phyloP scores from a whole-genome alignment of 92 coral and sea anemone species.

The Porites rus region DNA sequence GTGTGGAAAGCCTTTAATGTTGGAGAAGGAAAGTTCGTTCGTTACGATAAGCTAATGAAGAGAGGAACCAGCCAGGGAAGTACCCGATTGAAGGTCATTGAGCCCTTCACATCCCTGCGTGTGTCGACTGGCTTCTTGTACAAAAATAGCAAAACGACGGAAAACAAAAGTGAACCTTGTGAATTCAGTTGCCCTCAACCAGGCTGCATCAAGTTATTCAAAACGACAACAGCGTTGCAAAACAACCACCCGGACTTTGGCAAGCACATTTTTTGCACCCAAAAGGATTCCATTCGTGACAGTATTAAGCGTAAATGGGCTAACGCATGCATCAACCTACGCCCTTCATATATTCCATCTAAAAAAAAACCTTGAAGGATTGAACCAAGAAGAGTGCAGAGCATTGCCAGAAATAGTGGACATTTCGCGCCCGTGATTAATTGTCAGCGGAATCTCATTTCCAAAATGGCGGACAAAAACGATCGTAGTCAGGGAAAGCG shows the following conservation, averaged over 20 bases:
- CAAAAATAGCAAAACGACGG: background rate
- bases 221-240: slow-evolving; percentile 24
- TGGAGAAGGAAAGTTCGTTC: slow-evolving; percentile 30
- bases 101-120: slow-evolving; percentile 17
- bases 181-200: slow-evolving; percentile 37
- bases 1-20: slow-evolving; percentile 31
- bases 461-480: too few species aligned
- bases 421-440: too few species aligned
- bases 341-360: too few species aligned
- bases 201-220: slow-evolving; percentile 26
- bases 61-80: slow-evolving; percentile 13
- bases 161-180: slow-evolving; percentile 1
- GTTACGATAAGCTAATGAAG: slow-evolving; percentile 35
- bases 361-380: background rate
- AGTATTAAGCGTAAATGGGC: background rate
- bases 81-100: background rate
- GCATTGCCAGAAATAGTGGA: too few species aligned
- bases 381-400: background rate
- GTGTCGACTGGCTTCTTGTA: background rate
- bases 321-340: too few species aligned
- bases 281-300: background rate
- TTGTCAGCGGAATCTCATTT: too few species aligned
- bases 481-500: too few species aligned
- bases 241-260: background rate
- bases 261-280: too few species aligned